Evolutionary conservation across 1,140 invertebrate genomes (phyloP), one percentile per base, ranked within the genome.

Genomic region (Brachionus plicatilis): DNA sequence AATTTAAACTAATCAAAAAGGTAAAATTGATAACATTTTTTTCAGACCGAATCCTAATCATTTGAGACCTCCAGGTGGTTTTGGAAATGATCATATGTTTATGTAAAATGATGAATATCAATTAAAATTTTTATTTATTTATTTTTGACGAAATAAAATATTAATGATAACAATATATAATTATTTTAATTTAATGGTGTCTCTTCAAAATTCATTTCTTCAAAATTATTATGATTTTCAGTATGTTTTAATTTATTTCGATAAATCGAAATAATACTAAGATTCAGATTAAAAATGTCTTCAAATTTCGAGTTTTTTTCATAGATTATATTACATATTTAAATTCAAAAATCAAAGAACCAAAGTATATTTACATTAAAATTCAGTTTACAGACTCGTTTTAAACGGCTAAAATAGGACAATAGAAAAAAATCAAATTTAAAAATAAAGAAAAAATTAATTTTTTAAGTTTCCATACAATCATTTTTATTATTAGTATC

Each of bases 381-480:
- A 24, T 27, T 27, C 2, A 60, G 20, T 60, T 60, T 24, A 20
- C 17, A 60, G 53, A 60, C n/a, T 60, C 17, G 53, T 24, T 60
- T 24, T 27, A 20, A 60, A 60, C 53, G 20, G 53, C 9, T 27
- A 60, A 47, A 47, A 60, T 60, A 24, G 20, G 53, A 20, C 27
- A 60, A 8, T 20, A 20, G 20, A 60, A 60, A 60, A 60, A 60
- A 20, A 9, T 24, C 9, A 9, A 60, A 24, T 24, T 60, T 60
- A 60, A 60, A 17, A 17, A 56, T 9, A 60, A 60, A 60, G 17
- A 56, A 56, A 60, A 60, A 60, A 24, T 2, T 17, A 17, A 6
- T 45, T 76, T 76, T 76, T 76, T 76, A 76, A 50, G 72, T 76
- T 76, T 76, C 72, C 72, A 76, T 76, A 50, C 47, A 50, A 12